A percentile compares a stretch with the other conserved stretches of the same genome.
Evolutionary conservation across 2,113 vertebrate species (phyloP).

Genomic region (Rutilus rutilus): DNA sequence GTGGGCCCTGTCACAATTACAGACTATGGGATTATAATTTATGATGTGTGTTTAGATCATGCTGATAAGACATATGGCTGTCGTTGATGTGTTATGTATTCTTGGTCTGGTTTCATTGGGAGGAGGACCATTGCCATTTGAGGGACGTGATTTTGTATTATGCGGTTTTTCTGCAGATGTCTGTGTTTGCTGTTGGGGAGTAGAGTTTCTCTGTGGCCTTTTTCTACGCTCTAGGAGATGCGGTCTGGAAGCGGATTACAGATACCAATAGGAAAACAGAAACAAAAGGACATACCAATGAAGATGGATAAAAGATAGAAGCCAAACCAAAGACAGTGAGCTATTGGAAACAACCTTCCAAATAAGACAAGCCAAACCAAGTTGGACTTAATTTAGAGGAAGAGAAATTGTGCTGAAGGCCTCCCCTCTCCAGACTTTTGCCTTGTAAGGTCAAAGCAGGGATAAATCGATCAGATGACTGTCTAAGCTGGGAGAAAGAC

Average conservation of each 20-base stretch:
- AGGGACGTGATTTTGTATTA: not conserved
- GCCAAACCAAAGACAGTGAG: slow-evolving; percentile 16
- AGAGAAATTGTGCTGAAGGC: slow-evolving; percentile 37
- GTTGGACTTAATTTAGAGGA: slow-evolving; percentile 7
- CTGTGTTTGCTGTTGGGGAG: slow-evolving; percentile 11
- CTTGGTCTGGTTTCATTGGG: slow-evolving; percentile 32
- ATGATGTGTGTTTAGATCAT: slow-evolving; percentile 50
- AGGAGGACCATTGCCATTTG: not conserved
- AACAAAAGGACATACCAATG: slow-evolving; percentile 15
- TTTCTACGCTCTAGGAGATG: slow-evolving; percentile 1
- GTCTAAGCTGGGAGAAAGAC: slow-evolving; percentile 42
- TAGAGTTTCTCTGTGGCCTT: slow-evolving; percentile 46
- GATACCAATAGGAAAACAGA: slow-evolving; percentile 8
- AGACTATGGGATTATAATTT: slow-evolving; percentile 31
- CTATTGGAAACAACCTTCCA: slow-evolving; percentile 9
- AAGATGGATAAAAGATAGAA: slow-evolving; percentile 23
- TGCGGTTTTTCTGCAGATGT: slow-evolving; percentile 28
- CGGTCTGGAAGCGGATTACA: slow-evolving; percentile 12
- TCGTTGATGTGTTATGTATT: slow-evolving; percentile 22
- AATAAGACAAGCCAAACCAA: slow-evolving; percentile 3
- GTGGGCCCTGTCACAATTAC: slow-evolving; percentile 48
- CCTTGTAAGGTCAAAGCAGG: slow-evolving; percentile 39
- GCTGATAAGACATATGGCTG: slow-evolving; percentile 34
- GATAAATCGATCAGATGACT: slow-evolving; percentile 57
- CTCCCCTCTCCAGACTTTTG: not conserved